Evolutionary conservation across 2,113 vertebrate genomes (phyloP), one percentile per base, ranked within the genome.

Genomic region (Kryptolebias marmoratus): DNA sequence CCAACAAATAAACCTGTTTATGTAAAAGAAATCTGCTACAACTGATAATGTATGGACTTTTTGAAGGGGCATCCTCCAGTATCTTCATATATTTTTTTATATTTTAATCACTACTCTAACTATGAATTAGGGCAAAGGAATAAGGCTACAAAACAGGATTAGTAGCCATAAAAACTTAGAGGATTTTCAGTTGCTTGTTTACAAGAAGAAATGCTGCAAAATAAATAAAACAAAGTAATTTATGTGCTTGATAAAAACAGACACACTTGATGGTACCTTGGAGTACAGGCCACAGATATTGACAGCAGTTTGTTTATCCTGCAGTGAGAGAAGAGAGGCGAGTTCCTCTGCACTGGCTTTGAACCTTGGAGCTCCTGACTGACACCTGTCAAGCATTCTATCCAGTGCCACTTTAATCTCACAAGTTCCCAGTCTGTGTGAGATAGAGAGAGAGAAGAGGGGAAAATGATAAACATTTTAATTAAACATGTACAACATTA

Each of bases 351-450:
- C 50, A 0, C 50, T 68, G 67, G 56, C 75, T 60, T 53, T 71
- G 10, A 64, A 54, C 4, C 68, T 73, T 68, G 55, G 44, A 36
- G 45, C 55, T 15, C 44, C 75, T 5, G 85, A 80, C 48, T 18
- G 82, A 80, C 92, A 93, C 62, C 81, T 81, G 77, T 90, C 88
- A 54, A 89, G 85, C 87, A 94, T 86, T 14, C 52, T 69, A 22
- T 60, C 64, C 58, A 95, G 55, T 0, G 81, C 77, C 0, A 42
- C 68, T 32, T 88, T 68, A 5, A 94, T 18, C 0, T 87, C 71
- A 13, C 32, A 8, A 0, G 56, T 12, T 2, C 57, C 53, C 4
- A 92, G 58, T 6, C 93, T 94, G 80, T 22, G 22, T 22, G 22
- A 22, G 22, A 22, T 22, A 22, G 69, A 5, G 4, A 52, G 15